Percentiles rank a stretch among this genome's conserved stretches.
Evolutionary conservation across 2,797 vertebrate species (phyloP).

Genomic region (Diglossa cyanea): DNA sequence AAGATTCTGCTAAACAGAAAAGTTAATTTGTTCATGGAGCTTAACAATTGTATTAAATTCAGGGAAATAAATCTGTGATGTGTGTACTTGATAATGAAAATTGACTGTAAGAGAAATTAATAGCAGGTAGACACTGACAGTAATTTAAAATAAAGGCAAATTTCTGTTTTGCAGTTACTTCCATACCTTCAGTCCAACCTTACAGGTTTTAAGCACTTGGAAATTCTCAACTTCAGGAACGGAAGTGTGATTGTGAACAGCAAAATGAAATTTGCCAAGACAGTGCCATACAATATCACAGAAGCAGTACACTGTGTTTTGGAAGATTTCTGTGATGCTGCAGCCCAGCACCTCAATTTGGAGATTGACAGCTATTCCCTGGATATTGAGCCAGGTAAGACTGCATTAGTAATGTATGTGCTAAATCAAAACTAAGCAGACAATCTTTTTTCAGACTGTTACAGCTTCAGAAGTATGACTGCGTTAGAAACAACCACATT

Average conservation of each 20-base stretch:
- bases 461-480: background rate
- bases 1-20: conserved; percentile 4
- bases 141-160: background rate
- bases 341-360: conserved; percentile 78
- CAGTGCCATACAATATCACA: conserved; percentile 90
- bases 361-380: conserved; percentile 88
- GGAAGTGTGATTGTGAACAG: conserved; percentile 93
- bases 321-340: conserved; percentile 85
- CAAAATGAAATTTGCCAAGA: conserved; percentile 85
- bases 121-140: background rate
- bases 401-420: background rate
- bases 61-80: background rate
- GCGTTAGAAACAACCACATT: background rate
- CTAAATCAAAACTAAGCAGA: background rate
- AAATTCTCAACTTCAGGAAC: conserved; percentile 91
- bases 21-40: background rate
- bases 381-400: conserved; percentile 87
- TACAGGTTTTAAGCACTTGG: conserved; percentile 90
- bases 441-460: background rate
- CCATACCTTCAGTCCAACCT: conserved; percentile 89
- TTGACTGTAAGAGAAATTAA: background rate
- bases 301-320: conserved; percentile 85
- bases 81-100: background rate
- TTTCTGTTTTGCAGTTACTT: conserved; percentile 81
- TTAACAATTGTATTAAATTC: background rate